Conservation (phyloP, 2,888 invertebrate species). For the Myathropa florea region DNA sequence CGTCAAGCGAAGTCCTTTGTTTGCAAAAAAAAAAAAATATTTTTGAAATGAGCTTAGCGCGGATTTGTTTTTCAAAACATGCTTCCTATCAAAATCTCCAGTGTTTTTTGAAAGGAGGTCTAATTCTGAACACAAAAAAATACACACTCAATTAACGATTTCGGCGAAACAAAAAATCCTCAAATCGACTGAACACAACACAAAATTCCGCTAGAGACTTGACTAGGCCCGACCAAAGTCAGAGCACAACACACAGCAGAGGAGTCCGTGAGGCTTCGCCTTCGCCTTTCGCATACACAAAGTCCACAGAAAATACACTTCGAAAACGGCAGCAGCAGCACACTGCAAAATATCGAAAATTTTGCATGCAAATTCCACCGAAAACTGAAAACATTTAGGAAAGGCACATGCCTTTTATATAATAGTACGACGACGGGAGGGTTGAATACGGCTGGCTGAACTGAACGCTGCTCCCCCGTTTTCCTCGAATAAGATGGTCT, state of each 20-base stretch:
- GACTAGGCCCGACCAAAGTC: not conserved
- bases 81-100: no score
- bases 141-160: conserved; percentile 38
- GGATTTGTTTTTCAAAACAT: not conserved
- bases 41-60: no score
- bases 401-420: conserved; percentile 74
- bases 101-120: not conserved
- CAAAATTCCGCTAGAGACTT: conserved; percentile 3
- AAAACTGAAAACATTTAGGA: conserved; percentile 74
- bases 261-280: not conserved
- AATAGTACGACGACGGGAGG: conserved; percentile 54
- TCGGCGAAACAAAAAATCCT: conserved; percentile 4
- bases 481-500: conserved; percentile 67
- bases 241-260: not conserved
- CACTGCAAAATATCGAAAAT: conserved; percentile 72
- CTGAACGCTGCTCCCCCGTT: conserved; percentile 59
- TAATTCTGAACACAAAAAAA: not conserved
- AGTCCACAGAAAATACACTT: conserved; percentile 7
- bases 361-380: conserved; percentile 74
- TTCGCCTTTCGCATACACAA: not conserved
- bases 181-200: conserved; percentile 23
- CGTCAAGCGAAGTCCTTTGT: not conserved
- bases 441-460: conserved; percentile 66
- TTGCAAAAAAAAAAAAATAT: no score
- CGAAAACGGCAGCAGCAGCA: conserved; percentile 49